phyloP scores from a whole-genome alignment of 2,888 invertebrate species.

The Dendrolimus pini region DNA sequence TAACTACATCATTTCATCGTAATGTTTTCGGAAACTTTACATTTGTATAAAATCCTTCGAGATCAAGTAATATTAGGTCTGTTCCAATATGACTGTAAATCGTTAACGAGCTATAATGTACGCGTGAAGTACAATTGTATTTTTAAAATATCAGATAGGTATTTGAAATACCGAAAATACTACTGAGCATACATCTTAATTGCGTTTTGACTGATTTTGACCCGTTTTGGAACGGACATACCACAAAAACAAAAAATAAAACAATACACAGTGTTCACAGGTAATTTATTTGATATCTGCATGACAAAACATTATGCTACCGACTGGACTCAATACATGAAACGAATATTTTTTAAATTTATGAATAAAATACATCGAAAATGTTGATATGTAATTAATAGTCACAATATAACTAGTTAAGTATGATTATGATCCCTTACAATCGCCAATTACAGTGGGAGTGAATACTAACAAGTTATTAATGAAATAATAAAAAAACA shows the following conservation, averaged over 20 bases:
- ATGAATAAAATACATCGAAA: constrained; percentile 2
- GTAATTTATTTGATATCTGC: constrained; percentile 64
- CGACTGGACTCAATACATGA: constrained; percentile 34
- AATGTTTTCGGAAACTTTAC: too few species aligned
- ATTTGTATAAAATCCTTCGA: too few species aligned
- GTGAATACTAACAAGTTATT: constrained; percentile 15
- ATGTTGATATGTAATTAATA: constrained; percentile 16
- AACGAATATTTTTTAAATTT: neutral
- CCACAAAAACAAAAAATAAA: constrained; percentile 8
- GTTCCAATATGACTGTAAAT: too few species aligned
- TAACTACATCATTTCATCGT: too few species aligned
- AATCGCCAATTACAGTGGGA: constrained; percentile 16
- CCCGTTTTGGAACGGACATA: too few species aligned
- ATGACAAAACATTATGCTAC: constrained; percentile 51
- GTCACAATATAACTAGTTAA: constrained; percentile 14
- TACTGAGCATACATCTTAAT: too few species aligned
- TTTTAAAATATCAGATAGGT: neutral
- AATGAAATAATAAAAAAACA: constrained; percentile 51
- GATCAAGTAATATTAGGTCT: too few species aligned
- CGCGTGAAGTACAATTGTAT: neutral
- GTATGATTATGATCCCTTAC: constrained; percentile 21
- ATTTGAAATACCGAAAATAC: too few species aligned
- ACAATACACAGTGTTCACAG: constrained; percentile 45
- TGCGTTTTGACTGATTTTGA: too few species aligned
- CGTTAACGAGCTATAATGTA: neutral